Evolutionary conservation across 2,113 vertebrate species (phyloP).

Genomic region (Corydoras maculifer): DNA sequence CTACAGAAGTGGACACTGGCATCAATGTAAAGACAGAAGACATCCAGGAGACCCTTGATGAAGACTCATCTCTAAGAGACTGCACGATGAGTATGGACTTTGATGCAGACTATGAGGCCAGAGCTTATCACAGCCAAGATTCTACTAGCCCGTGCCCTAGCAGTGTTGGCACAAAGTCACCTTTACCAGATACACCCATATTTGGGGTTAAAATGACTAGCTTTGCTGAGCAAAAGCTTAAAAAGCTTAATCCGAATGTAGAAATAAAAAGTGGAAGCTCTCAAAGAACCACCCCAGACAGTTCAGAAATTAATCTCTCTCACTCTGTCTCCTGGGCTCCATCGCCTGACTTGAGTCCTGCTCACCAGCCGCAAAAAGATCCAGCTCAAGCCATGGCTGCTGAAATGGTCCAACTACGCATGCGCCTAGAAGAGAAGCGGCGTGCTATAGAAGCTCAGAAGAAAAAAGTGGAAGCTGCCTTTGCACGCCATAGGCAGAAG

Average conservation of each 20-base stretch:
- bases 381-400: conserved; percentile 89
- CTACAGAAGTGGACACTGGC: conserved; percentile 88
- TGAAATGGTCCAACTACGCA: conserved; percentile 90
- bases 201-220: conserved; percentile 86
- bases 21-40: conserved; percentile 91
- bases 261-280: conserved; percentile 80
- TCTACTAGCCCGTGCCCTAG: conserved; percentile 79
- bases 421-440: conserved; percentile 93
- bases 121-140: conserved; percentile 61
- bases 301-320: conserved; percentile 83
- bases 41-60: conserved; percentile 86
- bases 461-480: conserved; percentile 93
- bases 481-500: conserved; percentile 87
- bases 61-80: conserved; percentile 91
- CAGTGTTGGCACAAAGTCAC: conserved; percentile 78
- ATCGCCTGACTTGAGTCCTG: conserved; percentile 74
- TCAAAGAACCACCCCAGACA: conserved; percentile 88
- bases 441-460: conserved; percentile 96
- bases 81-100: conserved; percentile 92
- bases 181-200: conserved; percentile 71
- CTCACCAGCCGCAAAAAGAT: conserved; percentile 70
- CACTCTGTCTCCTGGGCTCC: conserved; percentile 85
- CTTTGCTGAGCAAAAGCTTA: conserved; percentile 93
- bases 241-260: conserved; percentile 77
- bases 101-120: conserved; percentile 77